Base-by-base conservation (phyloP, 1,140 invertebrate species). In the Sminthurides bifidus region DNA sequence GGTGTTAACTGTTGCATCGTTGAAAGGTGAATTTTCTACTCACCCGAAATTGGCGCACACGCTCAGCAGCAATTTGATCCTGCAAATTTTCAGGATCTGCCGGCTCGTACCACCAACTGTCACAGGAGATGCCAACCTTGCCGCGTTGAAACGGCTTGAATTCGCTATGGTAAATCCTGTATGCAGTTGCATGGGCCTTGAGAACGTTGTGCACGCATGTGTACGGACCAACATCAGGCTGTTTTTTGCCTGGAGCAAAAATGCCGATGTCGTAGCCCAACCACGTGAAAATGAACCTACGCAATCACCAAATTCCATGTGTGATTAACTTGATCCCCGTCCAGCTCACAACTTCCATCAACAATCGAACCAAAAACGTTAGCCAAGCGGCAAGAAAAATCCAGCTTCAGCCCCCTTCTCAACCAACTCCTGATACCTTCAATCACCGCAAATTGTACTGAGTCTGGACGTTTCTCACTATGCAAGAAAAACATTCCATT, bases 101-200 rank as follows among this genome's bases (percentile, higher is more conserved):
- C 0, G 60, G 56, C 27, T 56, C 54, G 27, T 35, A 54, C 60
- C 60, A 62, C 15, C 43, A 46, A 14, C 52, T 43, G 27, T 62
- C 55, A n/a, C 58, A 33, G 21, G 56, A 55, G 31, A 62, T 62
- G 41, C 60, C 60, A 19, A 43, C 27, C 15, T 30, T 12, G 8
- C 60, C 56, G 12, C 29, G 24, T 46, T 58, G 56, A 17, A 19
- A 19, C 14, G 35, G 12, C 38, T 58, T 58, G 51, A 58, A 62
- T 55, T 62, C 56, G 12, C 29, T 31, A 14, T 58, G 56, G 40
- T 58, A 62, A 31, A 62, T 58, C 30, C 56, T 8, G 30, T 62
- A 62, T 15, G 60, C 56, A 27, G 19, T 41, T 5, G 56, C 56
- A 40, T 62, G 60, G 26, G 56, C 31, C 24, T 52, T 62, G 0